Conservation (phyloP, 2,797 vertebrate genomes). For the Tokudaia tokunoshimensis region DNA sequence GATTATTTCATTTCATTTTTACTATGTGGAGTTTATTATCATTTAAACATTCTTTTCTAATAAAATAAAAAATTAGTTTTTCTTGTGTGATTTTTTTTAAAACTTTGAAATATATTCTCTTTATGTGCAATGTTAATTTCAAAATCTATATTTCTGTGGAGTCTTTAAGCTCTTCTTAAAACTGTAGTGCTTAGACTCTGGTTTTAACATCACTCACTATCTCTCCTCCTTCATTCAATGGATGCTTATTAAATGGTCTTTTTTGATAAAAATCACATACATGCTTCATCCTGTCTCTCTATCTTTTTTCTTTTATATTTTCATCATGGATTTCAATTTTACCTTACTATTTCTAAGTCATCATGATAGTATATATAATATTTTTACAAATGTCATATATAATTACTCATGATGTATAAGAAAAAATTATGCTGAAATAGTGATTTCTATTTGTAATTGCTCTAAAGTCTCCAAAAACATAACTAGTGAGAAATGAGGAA, state of each 20-base stretch:
- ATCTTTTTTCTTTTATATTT: background rate
- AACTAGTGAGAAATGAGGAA: background rate
- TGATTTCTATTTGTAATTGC: constrained; percentile 14
- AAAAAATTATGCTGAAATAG: background rate
- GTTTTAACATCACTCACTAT: background rate
- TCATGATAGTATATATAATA: background rate
- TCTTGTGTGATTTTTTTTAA: background rate
- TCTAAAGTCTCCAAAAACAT: background rate
- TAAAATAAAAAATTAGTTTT: background rate
- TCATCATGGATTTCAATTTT: background rate
- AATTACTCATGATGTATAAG: background rate
- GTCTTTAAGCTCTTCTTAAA: background rate
- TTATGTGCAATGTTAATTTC: background rate
- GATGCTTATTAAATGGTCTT: background rate
- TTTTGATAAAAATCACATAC: background rate
- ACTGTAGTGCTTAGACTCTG: background rate
- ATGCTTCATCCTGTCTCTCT: background rate
- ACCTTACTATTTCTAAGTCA: constrained; percentile 12
- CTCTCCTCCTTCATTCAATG: background rate
- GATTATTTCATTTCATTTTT: background rate
- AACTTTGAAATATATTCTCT: background rate
- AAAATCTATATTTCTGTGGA: background rate
- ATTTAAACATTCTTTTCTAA: background rate
- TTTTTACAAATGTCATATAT: background rate
- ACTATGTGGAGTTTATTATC: background rate